Evolutionary conservation across 2,113 vertebrate genomes (phyloP).

Genomic region (Chloropsis cyanopogon): DNA sequence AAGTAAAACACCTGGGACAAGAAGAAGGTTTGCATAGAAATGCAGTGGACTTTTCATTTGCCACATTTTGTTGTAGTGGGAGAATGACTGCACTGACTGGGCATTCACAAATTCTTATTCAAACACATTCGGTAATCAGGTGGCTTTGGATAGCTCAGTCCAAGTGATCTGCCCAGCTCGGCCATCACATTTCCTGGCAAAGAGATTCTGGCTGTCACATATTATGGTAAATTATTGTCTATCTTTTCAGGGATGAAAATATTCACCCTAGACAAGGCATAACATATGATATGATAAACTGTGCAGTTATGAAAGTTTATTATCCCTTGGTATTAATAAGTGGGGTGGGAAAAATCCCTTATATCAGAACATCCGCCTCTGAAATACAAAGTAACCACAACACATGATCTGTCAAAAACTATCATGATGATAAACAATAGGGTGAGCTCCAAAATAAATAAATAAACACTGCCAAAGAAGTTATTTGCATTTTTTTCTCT

Average conservation of each 20-base stretch:
- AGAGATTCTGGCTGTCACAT: not conserved
- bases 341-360: not conserved
- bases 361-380: constrained; percentile 21
- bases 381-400: constrained; percentile 64
- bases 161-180: not conserved
- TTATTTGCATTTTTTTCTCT: constrained; percentile 67
- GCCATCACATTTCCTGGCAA: not conserved
- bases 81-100: not conserved
- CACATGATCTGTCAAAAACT: constrained; percentile 54
- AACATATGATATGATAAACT: constrained; percentile 44
- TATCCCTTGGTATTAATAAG: constrained; percentile 33
- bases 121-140: not conserved
- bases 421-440: constrained; percentile 59
- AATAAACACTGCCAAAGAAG: constrained; percentile 62
- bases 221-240: not conserved
- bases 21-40: not conserved
- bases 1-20: not conserved
- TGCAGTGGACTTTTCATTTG: not conserved
- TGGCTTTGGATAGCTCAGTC: not conserved
- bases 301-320: constrained; percentile 26
- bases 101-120: not conserved
- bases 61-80: not conserved
- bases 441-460: constrained; percentile 62
- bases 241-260: not conserved
- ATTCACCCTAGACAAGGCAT: not conserved